phyloP scores from a whole-genome alignment of 2,113 vertebrate genomes.

The Baryphthengus martii region DNA sequence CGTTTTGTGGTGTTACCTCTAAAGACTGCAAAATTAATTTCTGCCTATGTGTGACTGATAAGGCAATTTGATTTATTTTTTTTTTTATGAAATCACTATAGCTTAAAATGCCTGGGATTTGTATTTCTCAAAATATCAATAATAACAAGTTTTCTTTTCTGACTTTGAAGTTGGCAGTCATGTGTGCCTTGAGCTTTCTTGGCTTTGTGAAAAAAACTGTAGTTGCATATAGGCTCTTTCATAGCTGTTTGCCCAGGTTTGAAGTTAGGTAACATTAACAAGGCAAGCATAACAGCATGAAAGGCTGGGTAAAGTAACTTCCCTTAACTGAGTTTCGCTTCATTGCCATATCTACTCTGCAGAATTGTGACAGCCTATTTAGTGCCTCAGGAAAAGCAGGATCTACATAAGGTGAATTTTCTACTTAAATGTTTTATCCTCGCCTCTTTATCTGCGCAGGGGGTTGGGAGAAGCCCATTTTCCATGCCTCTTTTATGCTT shows the following conservation, averaged over 20 bases:
- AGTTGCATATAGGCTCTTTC: background rate
- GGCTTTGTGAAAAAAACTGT: background rate
- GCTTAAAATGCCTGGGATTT: background rate
- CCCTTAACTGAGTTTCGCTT: background rate
- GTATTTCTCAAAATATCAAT: background rate
- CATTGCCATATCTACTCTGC: background rate
- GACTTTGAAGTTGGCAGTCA: background rate
- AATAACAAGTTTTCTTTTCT: background rate
- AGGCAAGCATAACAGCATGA: background rate
- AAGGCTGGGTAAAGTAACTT: background rate
- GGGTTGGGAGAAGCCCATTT: background rate
- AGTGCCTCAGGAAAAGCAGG: background rate
- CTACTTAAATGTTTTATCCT: background rate
- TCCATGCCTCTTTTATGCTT: background rate
- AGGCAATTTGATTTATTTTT: background rate
- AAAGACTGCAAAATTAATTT: background rate
- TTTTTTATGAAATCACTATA: background rate
- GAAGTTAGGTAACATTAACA: background rate
- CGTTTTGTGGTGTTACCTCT: background rate
- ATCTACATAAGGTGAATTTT: background rate
- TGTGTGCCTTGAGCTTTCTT: background rate
- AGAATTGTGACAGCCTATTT: background rate
- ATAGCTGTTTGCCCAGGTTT: background rate
- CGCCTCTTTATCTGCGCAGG: background rate
- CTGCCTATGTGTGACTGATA: background rate